Conservation (phyloP, 2,888 invertebrate genomes). For the Rutpela maculata region DNA sequence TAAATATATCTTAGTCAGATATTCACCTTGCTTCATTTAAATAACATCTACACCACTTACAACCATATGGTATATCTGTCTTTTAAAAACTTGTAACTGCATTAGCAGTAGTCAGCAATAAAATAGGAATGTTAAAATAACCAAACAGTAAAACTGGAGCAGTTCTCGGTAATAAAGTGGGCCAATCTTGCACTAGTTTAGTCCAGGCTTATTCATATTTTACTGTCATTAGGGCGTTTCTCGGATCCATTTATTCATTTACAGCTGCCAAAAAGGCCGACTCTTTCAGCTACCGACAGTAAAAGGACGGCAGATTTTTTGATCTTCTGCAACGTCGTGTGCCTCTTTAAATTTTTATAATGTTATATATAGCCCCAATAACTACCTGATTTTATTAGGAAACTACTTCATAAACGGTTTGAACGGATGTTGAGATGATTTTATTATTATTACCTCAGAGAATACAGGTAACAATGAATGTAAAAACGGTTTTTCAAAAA, state of each 20-base stretch:
- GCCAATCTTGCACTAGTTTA: slow-evolving; percentile 4
- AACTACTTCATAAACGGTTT: slow-evolving; percentile 32
- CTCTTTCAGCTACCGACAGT: slow-evolving; percentile 39
- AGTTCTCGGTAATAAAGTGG: slow-evolving; percentile 34
- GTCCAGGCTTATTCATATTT: slow-evolving; percentile 30
- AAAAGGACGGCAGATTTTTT: slow-evolving; percentile 39
- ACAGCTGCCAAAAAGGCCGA: slow-evolving; percentile 38
- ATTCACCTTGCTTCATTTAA: slow-evolving; percentile 12
- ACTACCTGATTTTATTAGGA: slow-evolving; percentile 41
- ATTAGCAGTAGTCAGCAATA: slow-evolving; percentile 21
- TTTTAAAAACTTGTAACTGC: slow-evolving; percentile 13
- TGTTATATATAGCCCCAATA: slow-evolving; percentile 28
- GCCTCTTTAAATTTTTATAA: slow-evolving; percentile 41
- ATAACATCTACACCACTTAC: slow-evolving; percentile 5
- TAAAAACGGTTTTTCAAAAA: neutral
- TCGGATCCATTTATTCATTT: slow-evolving; percentile 33
- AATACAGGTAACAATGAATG: slow-evolving; percentile 10
- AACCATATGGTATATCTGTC: slow-evolving; percentile 4
- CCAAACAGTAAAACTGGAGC: neutral
- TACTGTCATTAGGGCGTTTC: slow-evolving; percentile 30
- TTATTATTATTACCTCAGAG: slow-evolving; percentile 20
- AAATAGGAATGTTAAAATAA: slow-evolving; percentile 5
- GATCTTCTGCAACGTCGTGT: slow-evolving; percentile 40
- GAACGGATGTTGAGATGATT: slow-evolving; percentile 14
- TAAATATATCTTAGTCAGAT: neutral